Evolutionary conservation across 2,888 invertebrate genomes (phyloP).

Genomic region (Epistrophe grossulariae): DNA sequence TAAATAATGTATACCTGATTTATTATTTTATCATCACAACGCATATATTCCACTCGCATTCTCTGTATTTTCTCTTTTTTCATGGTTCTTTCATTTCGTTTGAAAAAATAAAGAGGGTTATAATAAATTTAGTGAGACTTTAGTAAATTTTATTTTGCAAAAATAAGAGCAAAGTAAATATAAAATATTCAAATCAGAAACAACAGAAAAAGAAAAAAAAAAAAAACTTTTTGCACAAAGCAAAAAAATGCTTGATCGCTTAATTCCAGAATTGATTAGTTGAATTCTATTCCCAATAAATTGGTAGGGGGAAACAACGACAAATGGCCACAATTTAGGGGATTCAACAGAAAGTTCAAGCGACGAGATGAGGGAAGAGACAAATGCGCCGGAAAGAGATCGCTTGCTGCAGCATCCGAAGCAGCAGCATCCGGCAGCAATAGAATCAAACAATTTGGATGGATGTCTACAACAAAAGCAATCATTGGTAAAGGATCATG

Average conservation of each 20-base stretch:
- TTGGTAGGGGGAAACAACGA: constrained; percentile 85
- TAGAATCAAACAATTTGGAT: constrained; percentile 63
- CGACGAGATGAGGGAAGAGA: constrained; percentile 79
- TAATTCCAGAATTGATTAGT: constrained; percentile 82
- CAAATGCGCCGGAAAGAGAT: constrained; percentile 66
- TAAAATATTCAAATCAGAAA: constrained; percentile 24
- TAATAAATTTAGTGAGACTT: constrained; percentile 84
- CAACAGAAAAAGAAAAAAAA: constrained; percentile 51
- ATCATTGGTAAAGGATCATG: constrained; percentile 42
- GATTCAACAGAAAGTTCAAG: constrained; percentile 84
- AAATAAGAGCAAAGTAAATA: constrained; percentile 57
- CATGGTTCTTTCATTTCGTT: constrained; percentile 77
- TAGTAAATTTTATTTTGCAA: constrained; percentile 80
- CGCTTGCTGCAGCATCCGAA: constrained; percentile 23
- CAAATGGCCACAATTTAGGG: constrained; percentile 84
- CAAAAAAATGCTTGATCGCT: constrained; percentile 74
- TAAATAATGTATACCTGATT: neutral
- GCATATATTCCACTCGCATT: constrained; percentile 71
- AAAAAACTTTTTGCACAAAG: constrained; percentile 43
- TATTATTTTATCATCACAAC: constrained; percentile 61
- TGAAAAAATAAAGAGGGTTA: constrained; percentile 81
- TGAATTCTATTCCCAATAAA: constrained; percentile 84
- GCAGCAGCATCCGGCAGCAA: constrained; percentile 41
- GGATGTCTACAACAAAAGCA: constrained; percentile 59
- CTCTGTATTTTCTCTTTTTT: constrained; percentile 74